These are phyloP conservation scores for Dipodomys ordii DNA, from an alignment of 2,113 vertebrate species.

Conservation along the genomic window DNA sequence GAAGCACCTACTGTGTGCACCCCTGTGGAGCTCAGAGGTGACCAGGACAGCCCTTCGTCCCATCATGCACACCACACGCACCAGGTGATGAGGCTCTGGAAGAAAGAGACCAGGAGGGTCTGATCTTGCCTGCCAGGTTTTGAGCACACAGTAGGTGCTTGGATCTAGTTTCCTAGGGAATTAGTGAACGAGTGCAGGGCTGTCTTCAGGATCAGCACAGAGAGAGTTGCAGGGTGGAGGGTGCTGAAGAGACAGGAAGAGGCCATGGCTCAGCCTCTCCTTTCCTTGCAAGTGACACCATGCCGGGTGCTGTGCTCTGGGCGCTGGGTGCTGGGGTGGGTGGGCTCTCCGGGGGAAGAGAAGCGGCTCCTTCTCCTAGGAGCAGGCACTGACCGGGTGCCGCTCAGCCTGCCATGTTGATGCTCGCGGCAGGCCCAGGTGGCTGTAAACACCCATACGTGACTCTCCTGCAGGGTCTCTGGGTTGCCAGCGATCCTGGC, in stretches of 20 bases:
- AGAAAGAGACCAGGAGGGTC: neutral
- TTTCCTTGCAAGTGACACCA: neutral
- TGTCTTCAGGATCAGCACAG: neutral
- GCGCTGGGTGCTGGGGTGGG: rapidly evolving
- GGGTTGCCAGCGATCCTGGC: conserved; percentile 88
- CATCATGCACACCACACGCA: neutral
- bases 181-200: neutral
- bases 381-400: neutral
- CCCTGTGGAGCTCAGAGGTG: neutral
- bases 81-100: neutral
- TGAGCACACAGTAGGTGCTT: neutral
- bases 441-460: conserved; percentile 88
- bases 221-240: neutral
- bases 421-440: conserved; percentile 84
- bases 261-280: neutral
- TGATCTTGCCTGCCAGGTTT: neutral
- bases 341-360: neutral
- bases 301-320: neutral
- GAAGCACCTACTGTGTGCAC: neutral
- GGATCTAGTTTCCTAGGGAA: neutral
- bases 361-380: neutral
- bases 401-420: conserved; percentile 83
- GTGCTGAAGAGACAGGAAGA: neutral
- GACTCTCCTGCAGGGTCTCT: conserved; percentile 88
- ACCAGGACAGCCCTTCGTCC: neutral